Percentiles rank a stretch among this genome's conserved stretches.
phyloP scores from a whole-genome alignment of 1,140 invertebrate genomes.

The Drosophila mauritiana region DNA sequence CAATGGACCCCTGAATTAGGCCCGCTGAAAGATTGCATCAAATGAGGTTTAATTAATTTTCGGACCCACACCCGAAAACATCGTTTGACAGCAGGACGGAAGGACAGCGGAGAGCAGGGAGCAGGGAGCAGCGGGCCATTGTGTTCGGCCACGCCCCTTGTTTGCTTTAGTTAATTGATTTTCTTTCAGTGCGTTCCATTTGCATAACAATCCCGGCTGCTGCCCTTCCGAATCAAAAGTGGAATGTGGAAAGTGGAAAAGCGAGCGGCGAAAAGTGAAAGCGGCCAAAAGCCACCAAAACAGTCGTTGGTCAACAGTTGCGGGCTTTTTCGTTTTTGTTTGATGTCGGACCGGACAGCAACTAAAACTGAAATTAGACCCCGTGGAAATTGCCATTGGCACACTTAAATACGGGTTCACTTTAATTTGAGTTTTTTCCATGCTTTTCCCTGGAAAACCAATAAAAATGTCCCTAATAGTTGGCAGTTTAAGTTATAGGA shows the following conservation, averaged over 20 bases:
- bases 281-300: constrained; percentile 36
- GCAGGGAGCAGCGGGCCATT: constrained; percentile 11
- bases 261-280: constrained; percentile 39
- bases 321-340: constrained; percentile 31
- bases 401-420: constrained; percentile 49
- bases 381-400: constrained; percentile 33
- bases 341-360: constrained; percentile 17
- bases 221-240: constrained; percentile 19
- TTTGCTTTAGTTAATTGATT: constrained; percentile 81
- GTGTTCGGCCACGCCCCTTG: constrained; percentile 45
- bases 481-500: neutral
- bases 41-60: constrained; percentile 80
- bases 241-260: constrained; percentile 8
- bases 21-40: constrained; percentile 57
- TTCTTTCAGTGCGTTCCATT: constrained; percentile 76
- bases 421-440: constrained; percentile 36
- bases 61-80: constrained; percentile 31
- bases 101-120: neutral
- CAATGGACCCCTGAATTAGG: constrained; percentile 28
- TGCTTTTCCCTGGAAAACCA: constrained; percentile 5
- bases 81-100: constrained; percentile 51
- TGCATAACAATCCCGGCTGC: constrained; percentile 65
- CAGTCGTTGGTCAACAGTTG: constrained; percentile 35
- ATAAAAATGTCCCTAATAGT: constrained; percentile 35
- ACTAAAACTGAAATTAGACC: constrained; percentile 47